Evolutionary conservation across 2,888 invertebrate species (phyloP).

Genomic region (Drosophila atroscutellata): DNA sequence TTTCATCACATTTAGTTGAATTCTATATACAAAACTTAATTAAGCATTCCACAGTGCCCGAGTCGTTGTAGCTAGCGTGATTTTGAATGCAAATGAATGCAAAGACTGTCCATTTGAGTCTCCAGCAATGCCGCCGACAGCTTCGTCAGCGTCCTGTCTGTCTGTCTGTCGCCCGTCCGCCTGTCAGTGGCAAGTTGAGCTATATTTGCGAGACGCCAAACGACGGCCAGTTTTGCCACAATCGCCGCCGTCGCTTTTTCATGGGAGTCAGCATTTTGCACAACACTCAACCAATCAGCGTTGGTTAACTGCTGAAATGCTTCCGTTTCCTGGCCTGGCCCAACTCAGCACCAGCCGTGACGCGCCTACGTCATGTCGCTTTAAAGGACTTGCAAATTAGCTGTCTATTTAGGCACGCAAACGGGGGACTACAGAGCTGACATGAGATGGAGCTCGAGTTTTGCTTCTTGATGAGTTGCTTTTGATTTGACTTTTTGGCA

Average conservation of each 20-base stretch:
- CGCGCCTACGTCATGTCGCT: constrained; percentile 69
- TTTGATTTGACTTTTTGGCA: constrained; percentile 55
- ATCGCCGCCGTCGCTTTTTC: constrained; percentile 11
- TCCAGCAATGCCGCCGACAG: constrained; percentile 69
- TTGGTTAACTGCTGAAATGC: constrained; percentile 78
- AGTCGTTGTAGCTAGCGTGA: constrained; percentile 46
- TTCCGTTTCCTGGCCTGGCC: constrained; percentile 70
- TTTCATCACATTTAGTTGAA: constrained; percentile 14
- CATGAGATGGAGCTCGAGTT: constrained; percentile 13
- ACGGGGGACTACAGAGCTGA: neutral
- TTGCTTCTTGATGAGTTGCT: constrained; percentile 49
- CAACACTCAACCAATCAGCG: constrained; percentile 78
- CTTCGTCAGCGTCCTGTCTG: constrained; percentile 34
- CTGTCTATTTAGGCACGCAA: constrained; percentile 79
- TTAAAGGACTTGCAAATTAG: constrained; percentile 76
- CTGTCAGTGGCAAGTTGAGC: constrained; percentile 48
- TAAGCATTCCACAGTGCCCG: constrained; percentile 44
- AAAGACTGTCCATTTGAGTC: constrained; percentile 72
- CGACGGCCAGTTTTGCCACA: constrained; percentile 21
- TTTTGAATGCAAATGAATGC: constrained; percentile 78
- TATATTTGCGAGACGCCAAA: constrained; percentile 32
- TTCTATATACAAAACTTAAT: constrained; percentile 5
- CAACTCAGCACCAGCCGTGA: constrained; percentile 50
- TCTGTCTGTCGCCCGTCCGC: constrained; percentile 17
- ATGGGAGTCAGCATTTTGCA: constrained; percentile 58